Evolutionary conservation across 2,888 invertebrate species (phyloP).

Genomic region (Deroplatys truncata): DNA sequence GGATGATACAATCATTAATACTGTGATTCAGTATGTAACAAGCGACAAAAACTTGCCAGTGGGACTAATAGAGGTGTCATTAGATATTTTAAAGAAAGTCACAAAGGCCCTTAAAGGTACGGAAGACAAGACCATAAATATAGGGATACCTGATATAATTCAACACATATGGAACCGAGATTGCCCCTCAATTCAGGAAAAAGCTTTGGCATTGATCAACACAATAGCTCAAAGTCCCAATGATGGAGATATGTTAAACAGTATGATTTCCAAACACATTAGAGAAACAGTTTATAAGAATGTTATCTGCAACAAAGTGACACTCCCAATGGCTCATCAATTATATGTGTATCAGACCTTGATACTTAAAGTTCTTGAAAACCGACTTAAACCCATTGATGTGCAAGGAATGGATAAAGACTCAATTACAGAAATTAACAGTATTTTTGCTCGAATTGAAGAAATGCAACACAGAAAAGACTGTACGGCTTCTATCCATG

Average conservation of each 20-base stretch:
- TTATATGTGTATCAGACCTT: slow-evolving; percentile 22
- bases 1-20: neutral
- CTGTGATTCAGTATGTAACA: slow-evolving; percentile 8
- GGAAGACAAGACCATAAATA: neutral
- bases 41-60: neutral
- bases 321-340: slow-evolving; percentile 14
- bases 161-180: slow-evolving; percentile 18
- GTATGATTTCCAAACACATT: slow-evolving; percentile 8
- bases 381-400: slow-evolving; percentile 13
- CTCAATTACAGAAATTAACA: slow-evolving; percentile 13
- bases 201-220: slow-evolving; percentile 20
- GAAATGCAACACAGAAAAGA: neutral
- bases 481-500: neutral
- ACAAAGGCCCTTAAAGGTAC: neutral
- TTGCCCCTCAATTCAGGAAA: slow-evolving; percentile 19
- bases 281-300: slow-evolving; percentile 18
- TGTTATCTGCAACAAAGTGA: neutral
- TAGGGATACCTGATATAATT: slow-evolving; percentile 16
- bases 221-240: slow-evolving; percentile 5
- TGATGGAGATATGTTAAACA: neutral
- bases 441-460: neutral
- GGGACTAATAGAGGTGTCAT: neutral
- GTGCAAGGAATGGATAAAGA: slow-evolving; percentile 4
- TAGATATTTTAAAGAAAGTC: slow-evolving; percentile 7
- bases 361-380: slow-evolving; percentile 10